Evolutionary conservation across 2,113 vertebrate species (phyloP), one percentile per base, ranked within the genome.

Genomic region (Hypocryptadius cinnamomeus): DNA sequence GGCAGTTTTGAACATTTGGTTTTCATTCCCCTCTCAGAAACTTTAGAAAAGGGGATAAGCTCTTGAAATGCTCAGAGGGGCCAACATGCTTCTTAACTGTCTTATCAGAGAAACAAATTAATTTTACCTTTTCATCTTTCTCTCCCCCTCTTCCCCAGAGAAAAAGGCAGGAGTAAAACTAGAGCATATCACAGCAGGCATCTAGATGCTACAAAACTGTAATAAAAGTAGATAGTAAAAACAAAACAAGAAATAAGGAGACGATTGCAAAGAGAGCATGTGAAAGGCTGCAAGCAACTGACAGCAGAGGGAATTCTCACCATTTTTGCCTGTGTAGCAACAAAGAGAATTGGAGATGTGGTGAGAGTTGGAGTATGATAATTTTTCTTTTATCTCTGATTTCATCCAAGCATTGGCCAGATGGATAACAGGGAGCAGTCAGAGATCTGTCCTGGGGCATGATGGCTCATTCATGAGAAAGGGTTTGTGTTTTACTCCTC

Each of bases 51-150:
- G 64, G 22, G 60, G 40, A 86, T 88, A 86, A 92, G 79, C 77
- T 90, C 37, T 94, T 80, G 90, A 93, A 94, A 81, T 88, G 47
- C 82, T 94, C 37, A 0, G 37, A 85, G 95, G 59, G 65, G 25
- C 69, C 64, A 86, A 24, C 7, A 7, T 88, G 82, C 85, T 95
- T 87, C 87, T 89, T 91, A 90, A 88, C 65, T 83, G 72, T 48
- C 69, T 83, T 85, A 91, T 91, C 76, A 69, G 83, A 90, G 56
- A 96, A 78, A 88, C 69, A 95, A 80, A 94, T 96, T 94, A 94
- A 91, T 92, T 94, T 92, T 88, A 94, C 48, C 79, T 91, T 96
- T 96, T 95, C 47, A 93, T 96, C 79, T 93, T 89, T 94, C 44
- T 94, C 76, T 83, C 35, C 40, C 10, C 18, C 13, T 77, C 54